Evolutionary conservation across 1,140 invertebrate genomes (phyloP).

Genomic region (Ceratosolen fusciceps): DNA sequence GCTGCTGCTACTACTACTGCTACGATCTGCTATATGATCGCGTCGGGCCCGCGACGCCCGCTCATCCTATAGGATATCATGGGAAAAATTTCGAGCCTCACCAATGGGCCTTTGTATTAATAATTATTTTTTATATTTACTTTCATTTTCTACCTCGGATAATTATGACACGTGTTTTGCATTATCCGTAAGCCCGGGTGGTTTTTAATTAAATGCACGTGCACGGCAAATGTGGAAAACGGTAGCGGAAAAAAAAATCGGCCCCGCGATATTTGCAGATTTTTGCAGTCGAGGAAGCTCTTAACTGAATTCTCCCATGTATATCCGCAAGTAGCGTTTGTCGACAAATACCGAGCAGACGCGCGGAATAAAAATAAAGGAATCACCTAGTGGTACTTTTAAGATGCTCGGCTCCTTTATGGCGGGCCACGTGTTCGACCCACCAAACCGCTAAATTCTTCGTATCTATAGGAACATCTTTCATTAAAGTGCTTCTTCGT

Average conservation of each 20-base stretch:
- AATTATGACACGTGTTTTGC: neutral
- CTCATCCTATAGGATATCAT: too few relatives aligned
- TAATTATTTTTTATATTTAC: too few relatives aligned
- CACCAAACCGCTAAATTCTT: constrained; percentile 68
- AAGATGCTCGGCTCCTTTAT: constrained; percentile 67
- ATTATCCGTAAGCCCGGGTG: neutral
- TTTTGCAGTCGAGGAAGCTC: too few relatives aligned
- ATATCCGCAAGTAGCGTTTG: neutral
- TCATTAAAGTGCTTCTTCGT: constrained; percentile 60
- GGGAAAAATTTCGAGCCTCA: neutral
- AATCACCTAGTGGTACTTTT: constrained; percentile 63
- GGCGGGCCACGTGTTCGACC: constrained; percentile 70
- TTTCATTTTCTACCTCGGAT: neutral
- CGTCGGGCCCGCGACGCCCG: too few relatives aligned
- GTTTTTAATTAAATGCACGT: neutral
- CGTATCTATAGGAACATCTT: constrained; percentile 65
- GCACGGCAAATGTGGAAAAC: neutral
- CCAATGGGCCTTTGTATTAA: too few relatives aligned
- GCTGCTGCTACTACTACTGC: too few relatives aligned
- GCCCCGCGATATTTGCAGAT: neutral
- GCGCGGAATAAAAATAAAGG: constrained; percentile 20
- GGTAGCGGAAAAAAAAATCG: neutral
- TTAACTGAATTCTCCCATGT: neutral
- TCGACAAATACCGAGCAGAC: neutral
- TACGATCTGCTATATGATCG: too few relatives aligned